phyloP scores from a whole-genome alignment of 1,140 invertebrate species.

The Caenorhabditis tropicalis region DNA sequence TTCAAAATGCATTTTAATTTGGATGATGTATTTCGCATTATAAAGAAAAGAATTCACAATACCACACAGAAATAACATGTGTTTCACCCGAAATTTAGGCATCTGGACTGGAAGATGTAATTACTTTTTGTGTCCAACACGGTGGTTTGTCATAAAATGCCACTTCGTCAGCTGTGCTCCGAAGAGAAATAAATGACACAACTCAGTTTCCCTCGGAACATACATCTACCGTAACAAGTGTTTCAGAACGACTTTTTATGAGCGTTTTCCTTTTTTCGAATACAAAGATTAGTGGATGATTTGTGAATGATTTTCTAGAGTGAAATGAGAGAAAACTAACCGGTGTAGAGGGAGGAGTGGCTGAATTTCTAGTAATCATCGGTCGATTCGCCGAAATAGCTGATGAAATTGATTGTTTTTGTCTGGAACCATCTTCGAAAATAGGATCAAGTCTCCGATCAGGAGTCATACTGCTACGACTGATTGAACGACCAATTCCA shows the following conservation, averaged over 20 bases:
- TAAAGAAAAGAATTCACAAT: not conserved
- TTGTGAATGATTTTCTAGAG: too few relatives aligned
- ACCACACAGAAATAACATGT: too few relatives aligned
- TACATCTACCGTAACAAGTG: too few relatives aligned
- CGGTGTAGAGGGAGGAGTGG: conserved; percentile 58
- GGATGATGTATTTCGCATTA: not conserved
- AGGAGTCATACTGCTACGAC: conserved; percentile 42
- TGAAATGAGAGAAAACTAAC: too few relatives aligned
- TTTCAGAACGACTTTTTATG: too few relatives aligned
- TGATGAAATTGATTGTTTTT: conserved; percentile 30
- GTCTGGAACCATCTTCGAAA: conserved; percentile 29
- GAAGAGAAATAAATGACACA: not conserved
- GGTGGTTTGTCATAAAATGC: not conserved
- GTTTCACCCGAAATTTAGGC: not conserved
- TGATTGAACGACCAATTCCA: not conserved
- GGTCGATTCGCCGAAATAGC: conserved; percentile 38
- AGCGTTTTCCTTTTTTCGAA: too few relatives aligned
- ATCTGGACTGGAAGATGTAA: not conserved
- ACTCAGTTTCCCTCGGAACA: too few relatives aligned
- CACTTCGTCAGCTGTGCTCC: not conserved
- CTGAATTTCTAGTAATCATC: conserved; percentile 65
- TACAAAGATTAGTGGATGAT: too few relatives aligned
- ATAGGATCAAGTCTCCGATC: conserved; percentile 48
- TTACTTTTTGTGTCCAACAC: not conserved
- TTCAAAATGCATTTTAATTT: too few relatives aligned